Conservation (phyloP, 2,888 invertebrate species). For the Himalopsyche kuldschensis region DNA sequence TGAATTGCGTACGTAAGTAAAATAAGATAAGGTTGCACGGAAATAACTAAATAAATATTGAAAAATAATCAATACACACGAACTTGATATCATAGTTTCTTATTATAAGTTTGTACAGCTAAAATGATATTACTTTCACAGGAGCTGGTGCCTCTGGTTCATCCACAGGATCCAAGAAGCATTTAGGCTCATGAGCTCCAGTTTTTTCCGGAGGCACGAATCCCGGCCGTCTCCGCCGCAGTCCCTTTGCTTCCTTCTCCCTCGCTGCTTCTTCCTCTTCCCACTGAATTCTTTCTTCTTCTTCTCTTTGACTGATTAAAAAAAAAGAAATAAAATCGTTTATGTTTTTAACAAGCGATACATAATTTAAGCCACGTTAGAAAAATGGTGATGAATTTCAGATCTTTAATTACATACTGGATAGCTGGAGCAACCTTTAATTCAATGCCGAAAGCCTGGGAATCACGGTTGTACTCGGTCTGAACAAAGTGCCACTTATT, state of each 20-base stretch:
- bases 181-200: slow-evolving; percentile 52
- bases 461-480: no score
- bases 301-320: slow-evolving; percentile 47
- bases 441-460: no score
- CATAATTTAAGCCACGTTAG: no score
- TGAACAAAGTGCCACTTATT: no score
- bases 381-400: no score
- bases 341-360: no score
- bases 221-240: slow-evolving; percentile 60
- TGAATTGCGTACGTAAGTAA: background rate
- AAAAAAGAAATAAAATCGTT: background rate
- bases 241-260: slow-evolving; percentile 50
- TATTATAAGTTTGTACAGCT: no score
- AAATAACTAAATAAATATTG: no score
- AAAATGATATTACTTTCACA: slow-evolving; percentile 18
- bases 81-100: no score
- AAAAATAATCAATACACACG: no score
- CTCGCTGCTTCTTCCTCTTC: slow-evolving; percentile 51
- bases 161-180: slow-evolving; percentile 54
- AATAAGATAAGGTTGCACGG: background rate
- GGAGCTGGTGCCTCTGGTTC: slow-evolving; percentile 50
- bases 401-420: no score
- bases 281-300: slow-evolving; percentile 50
- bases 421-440: no score
- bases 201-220: slow-evolving; percentile 66